Base-by-base conservation (phyloP, 2,888 invertebrate species). In the Busseola fusca region DNA sequence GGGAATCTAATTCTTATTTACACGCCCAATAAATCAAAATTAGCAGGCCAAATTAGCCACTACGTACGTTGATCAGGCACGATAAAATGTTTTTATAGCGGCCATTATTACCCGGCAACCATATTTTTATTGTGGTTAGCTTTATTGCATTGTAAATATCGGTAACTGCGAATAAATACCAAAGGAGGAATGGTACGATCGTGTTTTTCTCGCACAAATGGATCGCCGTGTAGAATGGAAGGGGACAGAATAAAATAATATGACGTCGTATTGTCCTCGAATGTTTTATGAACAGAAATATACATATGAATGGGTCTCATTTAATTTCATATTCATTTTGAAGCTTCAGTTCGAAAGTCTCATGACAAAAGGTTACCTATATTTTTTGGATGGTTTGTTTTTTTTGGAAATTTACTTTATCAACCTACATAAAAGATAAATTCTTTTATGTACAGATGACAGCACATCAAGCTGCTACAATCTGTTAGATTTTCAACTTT, bases 91-190 rank as follows among this genome's bases (percentile, higher is more conserved):
- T 87, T 88, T 89, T 88, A 89, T 84, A 70, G 80, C 80, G 58
- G 70, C 83, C 87, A 88, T 88, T 87, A 89, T 87, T 84, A 84
- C 83, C 69, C 79, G 76, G 75, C 80, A 85, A 82, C 79, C 86
- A 88, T 88, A 87, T 87, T 89, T 89, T 89, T 88, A 86, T 84
- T 86, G 84, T 86, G 83, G 84, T 86, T 84, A 85, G 85, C 82
- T 87, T 89, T 89, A 89, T 88, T 86, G 86, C 86, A 87, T 84
- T 87, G 86, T 88, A 88, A 87, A 89, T 89, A 89, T 87, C 64
- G 85, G 84, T 86, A 83, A 84, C 85, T 83, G 87, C 81, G 81
- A 85, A 87, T 88, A 85, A 88, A 89, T 86, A 85, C 57, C 45
- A 66, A 60, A 21, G 69, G 81, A 74, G 78, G 80, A 84, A 71